Evolutionary conservation across 2,797 vertebrate genomes (phyloP), one percentile per base, ranked within the genome.

Genomic region (Columba guinea): DNA sequence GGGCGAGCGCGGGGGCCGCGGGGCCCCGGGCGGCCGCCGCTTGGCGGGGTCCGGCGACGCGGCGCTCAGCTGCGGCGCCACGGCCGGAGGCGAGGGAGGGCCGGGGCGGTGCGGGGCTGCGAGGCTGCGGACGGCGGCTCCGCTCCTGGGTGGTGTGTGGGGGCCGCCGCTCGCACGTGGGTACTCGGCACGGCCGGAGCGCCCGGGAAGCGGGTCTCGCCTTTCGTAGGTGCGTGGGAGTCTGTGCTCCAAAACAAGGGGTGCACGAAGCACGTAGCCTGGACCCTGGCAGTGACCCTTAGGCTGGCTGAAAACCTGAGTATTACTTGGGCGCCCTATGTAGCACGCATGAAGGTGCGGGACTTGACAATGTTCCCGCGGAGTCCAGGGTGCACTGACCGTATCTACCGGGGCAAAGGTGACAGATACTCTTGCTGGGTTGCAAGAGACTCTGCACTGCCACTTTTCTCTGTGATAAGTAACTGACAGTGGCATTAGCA

Each of bases 301-400:
- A 1, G 63, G n/a, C 6, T 21, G 27, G 76, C 71, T 5, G 2
- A 4, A 60, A 8, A 0, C 3, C 24, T 0, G 37, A 3, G 0
- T 2, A 5, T 7, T n/a, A 5, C 26, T 11, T 11, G 11, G 1
- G 58, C 17, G 16, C 39, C 26, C 2, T 9, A 0, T 1, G 86
- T 7, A 8, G 76, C 53, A 0, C 44, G 18, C 9, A 46, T 46
- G 30, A 3, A 16, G 41, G 46, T 0, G n/a, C 18, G 13, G 64
- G 55, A 3, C 58, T 34, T 5, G 60, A 5, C 49, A 3, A 2
- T 39, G 37, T 52, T 2, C 34, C 41, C 46, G 6, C 0, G 4
- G 37, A 4, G 67, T 8, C 46, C 48, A 0, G 0, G 64, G n/a
- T 8, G 83, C 77, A 1, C 52, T 7, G 21, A 14, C 48, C 55